phyloP scores from a whole-genome alignment of 2,113 vertebrate species.

The Aldabrachelys gigantea region DNA sequence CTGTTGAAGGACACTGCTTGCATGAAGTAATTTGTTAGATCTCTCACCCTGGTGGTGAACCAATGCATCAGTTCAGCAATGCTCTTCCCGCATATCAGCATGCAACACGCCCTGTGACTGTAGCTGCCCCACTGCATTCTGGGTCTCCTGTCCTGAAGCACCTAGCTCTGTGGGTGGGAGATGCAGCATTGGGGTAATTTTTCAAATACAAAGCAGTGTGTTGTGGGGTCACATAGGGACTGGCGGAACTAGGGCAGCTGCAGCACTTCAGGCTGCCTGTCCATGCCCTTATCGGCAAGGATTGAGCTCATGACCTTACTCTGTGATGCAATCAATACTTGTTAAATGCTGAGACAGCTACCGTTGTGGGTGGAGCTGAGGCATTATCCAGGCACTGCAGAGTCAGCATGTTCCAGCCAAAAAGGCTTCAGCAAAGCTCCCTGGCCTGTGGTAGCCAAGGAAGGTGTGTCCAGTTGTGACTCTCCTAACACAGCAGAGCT shows the following conservation, averaged over 20 bases:
- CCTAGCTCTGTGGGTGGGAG: background rate
- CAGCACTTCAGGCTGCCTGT: background rate
- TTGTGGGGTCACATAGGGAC: background rate
- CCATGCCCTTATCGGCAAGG: background rate
- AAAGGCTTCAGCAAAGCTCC: background rate
- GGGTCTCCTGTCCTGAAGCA: background rate
- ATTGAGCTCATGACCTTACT: background rate
- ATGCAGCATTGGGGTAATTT: background rate
- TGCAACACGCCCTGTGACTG: rapidly evolving
- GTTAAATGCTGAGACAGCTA: background rate
- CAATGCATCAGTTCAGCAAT: background rate
- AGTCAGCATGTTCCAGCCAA: background rate
- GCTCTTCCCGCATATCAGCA: background rate
- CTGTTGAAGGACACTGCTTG: background rate
- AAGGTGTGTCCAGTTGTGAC: background rate
- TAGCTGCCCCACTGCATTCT: background rate
- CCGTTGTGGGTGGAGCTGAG: background rate
- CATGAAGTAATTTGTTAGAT: background rate
- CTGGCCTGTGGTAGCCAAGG: background rate
- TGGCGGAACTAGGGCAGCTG: background rate
- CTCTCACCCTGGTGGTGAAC: background rate
- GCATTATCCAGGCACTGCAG: background rate
- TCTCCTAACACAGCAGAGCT: background rate
- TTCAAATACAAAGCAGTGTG: background rate
- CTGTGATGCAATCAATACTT: background rate